Conservation (phyloP, 1,140 invertebrate species). For the Andricus grossulariae region DNA sequence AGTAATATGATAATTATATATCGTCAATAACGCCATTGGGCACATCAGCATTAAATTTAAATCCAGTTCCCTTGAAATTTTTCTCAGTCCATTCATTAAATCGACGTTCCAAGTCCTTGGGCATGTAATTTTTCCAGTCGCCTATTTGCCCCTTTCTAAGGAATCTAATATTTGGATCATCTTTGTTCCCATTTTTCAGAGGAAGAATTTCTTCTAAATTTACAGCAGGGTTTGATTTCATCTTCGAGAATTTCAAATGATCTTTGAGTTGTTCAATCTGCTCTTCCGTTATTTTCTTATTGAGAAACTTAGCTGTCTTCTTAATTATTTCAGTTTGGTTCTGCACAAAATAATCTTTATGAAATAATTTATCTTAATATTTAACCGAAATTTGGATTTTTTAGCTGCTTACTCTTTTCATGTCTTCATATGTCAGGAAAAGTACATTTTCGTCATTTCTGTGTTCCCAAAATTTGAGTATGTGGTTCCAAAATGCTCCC, state of each 20-base stretch:
- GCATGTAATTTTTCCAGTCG: slow-evolving; percentile 90
- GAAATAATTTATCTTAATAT: neutral
- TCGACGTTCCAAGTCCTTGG: slow-evolving; percentile 79
- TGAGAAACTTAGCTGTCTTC: slow-evolving; percentile 85
- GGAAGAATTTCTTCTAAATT: slow-evolving; percentile 82
- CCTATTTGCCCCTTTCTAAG: slow-evolving; percentile 89
- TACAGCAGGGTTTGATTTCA: slow-evolving; percentile 87
- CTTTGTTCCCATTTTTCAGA: slow-evolving; percentile 71
- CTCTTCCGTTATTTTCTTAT: slow-evolving; percentile 80
- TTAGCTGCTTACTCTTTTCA: slow-evolving; percentile 79
- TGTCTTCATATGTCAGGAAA: slow-evolving; percentile 91
- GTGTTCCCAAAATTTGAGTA: slow-evolving; percentile 83
- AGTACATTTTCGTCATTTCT: slow-evolving; percentile 85
- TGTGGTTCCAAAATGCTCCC: slow-evolving; percentile 84
- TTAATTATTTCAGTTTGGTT: slow-evolving; percentile 80
- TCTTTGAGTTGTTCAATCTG: slow-evolving; percentile 82
- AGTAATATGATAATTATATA: neutral
- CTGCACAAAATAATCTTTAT: slow-evolving; percentile 55
- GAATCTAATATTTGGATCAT: slow-evolving; percentile 79
- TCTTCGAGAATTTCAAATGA: slow-evolving; percentile 87
- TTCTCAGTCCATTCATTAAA: slow-evolving; percentile 87
- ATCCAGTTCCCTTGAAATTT: slow-evolving; percentile 80
- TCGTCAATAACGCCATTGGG: slow-evolving; percentile 23
- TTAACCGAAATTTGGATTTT: neutral
- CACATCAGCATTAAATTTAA: slow-evolving; percentile 76